These are phyloP conservation scores for Lithophane ornitopus DNA, from an alignment of 2,888 invertebrate species.

Conservation along the genomic window DNA sequence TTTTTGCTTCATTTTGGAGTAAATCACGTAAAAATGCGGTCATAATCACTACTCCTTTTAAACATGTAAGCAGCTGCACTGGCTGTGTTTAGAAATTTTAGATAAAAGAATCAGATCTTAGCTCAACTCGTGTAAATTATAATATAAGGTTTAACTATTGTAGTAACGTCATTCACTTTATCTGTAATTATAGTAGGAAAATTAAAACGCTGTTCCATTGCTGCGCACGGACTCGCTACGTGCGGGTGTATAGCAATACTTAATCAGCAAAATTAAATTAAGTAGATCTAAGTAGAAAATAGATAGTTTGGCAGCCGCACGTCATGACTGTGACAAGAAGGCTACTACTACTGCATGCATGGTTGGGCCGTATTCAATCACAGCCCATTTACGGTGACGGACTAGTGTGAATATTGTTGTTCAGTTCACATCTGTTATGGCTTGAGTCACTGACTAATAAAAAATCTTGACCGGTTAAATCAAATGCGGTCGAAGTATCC, in stretches of 20 bases:
- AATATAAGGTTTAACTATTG: constrained; percentile 11
- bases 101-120: constrained; percentile 33
- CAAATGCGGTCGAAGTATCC: background rate
- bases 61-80: constrained; percentile 1
- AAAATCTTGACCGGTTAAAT: background rate
- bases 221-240: background rate
- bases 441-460: background rate
- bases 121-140: constrained; percentile 49
- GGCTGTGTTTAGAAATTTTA: constrained; percentile 12
- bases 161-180: background rate
- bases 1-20: constrained; percentile 10
- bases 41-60: background rate
- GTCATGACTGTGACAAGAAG: no score
- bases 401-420: background rate
- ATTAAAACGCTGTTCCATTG: constrained; percentile 4
- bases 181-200: background rate
- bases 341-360: background rate
- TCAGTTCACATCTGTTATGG: background rate
- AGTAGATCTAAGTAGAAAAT: no score
- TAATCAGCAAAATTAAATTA: no score
- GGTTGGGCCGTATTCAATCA: background rate
- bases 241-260: background rate
- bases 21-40: constrained; percentile 15
- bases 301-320: no score
- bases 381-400: background rate